Evolutionary conservation across 2,888 invertebrate species (phyloP).

Genomic region (Disparrhopalites patrizii): DNA sequence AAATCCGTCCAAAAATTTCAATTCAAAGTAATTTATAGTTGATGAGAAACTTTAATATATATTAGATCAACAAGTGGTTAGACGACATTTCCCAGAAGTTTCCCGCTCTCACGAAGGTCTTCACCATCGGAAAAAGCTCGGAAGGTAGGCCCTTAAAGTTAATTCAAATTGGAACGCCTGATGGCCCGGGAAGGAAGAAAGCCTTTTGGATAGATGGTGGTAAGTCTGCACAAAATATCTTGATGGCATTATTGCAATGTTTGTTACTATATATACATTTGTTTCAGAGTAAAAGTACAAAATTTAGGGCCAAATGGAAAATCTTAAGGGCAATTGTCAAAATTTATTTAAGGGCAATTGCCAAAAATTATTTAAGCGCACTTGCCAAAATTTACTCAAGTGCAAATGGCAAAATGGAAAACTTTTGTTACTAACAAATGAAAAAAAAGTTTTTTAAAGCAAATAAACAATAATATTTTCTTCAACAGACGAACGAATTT

Average conservation of each 20-base stretch:
- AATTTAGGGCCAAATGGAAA: background rate
- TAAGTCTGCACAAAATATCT: background rate
- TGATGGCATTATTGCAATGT: background rate
- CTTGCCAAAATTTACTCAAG: too few species aligned
- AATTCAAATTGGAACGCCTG: conserved; percentile 44
- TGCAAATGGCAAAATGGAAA: too few species aligned
- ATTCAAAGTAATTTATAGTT: conserved; percentile 2
- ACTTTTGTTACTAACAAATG: too few species aligned
- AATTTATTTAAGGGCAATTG: too few species aligned
- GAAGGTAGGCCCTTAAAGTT: conserved; percentile 47
- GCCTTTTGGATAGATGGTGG: conserved; percentile 42
- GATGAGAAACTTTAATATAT: background rate
- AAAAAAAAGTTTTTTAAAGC: too few species aligned
- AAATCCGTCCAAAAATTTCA: background rate
- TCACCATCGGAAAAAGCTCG: conserved; percentile 47
- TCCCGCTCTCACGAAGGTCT: conserved; percentile 42
- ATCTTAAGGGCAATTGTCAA: background rate
- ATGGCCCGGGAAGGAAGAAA: conserved; percentile 27
- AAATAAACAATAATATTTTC: too few species aligned
- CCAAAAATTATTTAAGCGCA: too few species aligned
- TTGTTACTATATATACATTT: conserved; percentile 11
- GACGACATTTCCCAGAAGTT: conserved; percentile 38
- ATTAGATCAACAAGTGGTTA: conserved; percentile 46
- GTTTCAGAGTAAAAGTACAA: too few species aligned
- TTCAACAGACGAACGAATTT: too few species aligned